phyloP scores from a whole-genome alignment of 2,888 invertebrate species.

The Lydus trimaculatus region DNA sequence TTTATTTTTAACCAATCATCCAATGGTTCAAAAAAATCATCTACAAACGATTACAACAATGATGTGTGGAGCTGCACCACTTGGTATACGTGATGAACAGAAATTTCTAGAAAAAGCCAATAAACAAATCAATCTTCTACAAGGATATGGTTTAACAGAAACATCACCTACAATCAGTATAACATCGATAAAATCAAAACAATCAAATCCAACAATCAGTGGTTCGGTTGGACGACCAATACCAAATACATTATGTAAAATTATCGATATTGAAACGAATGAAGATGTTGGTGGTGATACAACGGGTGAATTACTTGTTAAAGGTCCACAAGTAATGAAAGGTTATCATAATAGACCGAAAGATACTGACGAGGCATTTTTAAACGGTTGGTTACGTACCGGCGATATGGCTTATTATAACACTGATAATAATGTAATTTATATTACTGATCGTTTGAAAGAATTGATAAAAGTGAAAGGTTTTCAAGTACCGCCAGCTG shows the following conservation, averaged over 20 bases:
- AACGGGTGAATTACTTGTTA: conserved; percentile 70
- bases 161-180: conserved; percentile 17
- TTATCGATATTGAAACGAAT: not conserved
- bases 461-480: conserved; percentile 80
- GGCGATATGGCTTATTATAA: conserved; percentile 69
- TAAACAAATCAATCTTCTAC: conserved; percentile 43
- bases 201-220: not conserved
- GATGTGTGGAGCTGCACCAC: conserved; percentile 74
- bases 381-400: conserved; percentile 78
- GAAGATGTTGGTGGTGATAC: conserved; percentile 67
- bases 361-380: conserved; percentile 74
- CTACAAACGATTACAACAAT: conserved; percentile 64
- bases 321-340: conserved; percentile 83
- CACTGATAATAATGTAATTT: conserved; percentile 70
- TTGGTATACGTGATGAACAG: conserved; percentile 66
- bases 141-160: conserved; percentile 43
- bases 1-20: conserved; percentile 71
- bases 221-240: not conserved
- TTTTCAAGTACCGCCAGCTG: conserved; percentile 87
- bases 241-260: not conserved
- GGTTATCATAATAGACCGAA: conserved; percentile 79
- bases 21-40: conserved; percentile 65
- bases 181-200: not conserved
- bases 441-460: conserved; percentile 79
- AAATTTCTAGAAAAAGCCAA: conserved; percentile 62